phyloP scores from a whole-genome alignment of 1,140 invertebrate genomes.

The Saccostrea echinata region DNA sequence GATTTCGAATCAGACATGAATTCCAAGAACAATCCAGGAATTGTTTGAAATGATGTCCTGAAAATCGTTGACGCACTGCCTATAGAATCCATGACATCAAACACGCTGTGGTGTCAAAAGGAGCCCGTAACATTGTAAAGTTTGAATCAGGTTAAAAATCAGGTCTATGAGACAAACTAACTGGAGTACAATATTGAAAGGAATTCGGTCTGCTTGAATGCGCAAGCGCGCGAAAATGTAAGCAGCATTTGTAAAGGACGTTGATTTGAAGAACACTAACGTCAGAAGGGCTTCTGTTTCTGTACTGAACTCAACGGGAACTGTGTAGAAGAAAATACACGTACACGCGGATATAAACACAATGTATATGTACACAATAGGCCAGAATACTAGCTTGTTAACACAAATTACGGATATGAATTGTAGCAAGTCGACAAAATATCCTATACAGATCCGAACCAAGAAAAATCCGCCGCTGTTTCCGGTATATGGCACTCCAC shows the following conservation, averaged over 20 bases:
- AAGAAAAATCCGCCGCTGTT: slow-evolving; percentile 5
- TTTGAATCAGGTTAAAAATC: background rate
- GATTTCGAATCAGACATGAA: background rate
- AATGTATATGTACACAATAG: slow-evolving; percentile 12
- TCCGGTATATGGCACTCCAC: background rate
- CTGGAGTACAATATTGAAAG: background rate
- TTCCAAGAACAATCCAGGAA: background rate
- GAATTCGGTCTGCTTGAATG: background rate
- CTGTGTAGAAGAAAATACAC: background rate
- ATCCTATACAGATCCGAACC: background rate
- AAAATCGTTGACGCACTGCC: background rate
- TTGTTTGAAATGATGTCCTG: background rate
- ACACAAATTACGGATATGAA: background rate
- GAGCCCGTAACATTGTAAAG: background rate
- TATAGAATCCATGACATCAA: background rate
- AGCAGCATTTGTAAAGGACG: background rate
- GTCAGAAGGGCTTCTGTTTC: background rate
- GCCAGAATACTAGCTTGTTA: background rate
- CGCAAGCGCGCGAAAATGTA: background rate
- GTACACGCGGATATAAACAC: background rate
- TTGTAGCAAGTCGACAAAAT: background rate
- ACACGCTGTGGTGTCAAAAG: background rate
- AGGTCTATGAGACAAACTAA: background rate
- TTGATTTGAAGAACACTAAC: background rate
- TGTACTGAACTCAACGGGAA: background rate